phyloP scores from a whole-genome alignment of 1,140 invertebrate species.

The Leptinotarsa undecemlineata region DNA sequence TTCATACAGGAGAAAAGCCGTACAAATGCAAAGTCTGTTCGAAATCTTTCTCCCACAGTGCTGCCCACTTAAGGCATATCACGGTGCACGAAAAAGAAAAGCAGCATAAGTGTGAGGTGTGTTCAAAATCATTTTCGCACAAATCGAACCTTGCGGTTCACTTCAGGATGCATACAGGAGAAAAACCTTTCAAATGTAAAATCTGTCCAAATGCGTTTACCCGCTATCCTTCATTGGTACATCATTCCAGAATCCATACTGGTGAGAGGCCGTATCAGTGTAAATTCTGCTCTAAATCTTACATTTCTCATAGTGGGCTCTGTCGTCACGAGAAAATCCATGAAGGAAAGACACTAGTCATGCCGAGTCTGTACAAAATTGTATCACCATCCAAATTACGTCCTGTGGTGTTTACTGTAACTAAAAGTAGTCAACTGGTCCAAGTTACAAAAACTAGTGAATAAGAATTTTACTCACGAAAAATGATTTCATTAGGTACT shows the following conservation, averaged over 20 bases:
- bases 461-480: too few relatives aligned
- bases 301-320: background rate
- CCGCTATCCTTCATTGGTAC: background rate
- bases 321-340: background rate
- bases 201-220: background rate
- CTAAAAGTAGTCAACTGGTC: too few relatives aligned
- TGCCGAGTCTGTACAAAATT: too few relatives aligned
- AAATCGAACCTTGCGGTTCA: background rate
- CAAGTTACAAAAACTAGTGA: too few relatives aligned
- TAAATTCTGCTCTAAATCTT: background rate
- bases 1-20: too few relatives aligned
- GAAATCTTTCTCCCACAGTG: too few relatives aligned
- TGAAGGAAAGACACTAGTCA: background rate
- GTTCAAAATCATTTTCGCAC: background rate
- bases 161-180: background rate
- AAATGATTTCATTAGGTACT: too few relatives aligned
- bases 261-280: background rate
- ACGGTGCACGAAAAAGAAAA: background rate
- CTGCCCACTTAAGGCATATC: too few relatives aligned
- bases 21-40: too few relatives aligned
- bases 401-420: too few relatives aligned
- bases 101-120: background rate
- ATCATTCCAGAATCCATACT: background rate
- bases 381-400: too few relatives aligned
- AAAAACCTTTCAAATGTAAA: background rate